phyloP scores from a whole-genome alignment of 2,888 invertebrate species.

The Leuctra nigra region DNA sequence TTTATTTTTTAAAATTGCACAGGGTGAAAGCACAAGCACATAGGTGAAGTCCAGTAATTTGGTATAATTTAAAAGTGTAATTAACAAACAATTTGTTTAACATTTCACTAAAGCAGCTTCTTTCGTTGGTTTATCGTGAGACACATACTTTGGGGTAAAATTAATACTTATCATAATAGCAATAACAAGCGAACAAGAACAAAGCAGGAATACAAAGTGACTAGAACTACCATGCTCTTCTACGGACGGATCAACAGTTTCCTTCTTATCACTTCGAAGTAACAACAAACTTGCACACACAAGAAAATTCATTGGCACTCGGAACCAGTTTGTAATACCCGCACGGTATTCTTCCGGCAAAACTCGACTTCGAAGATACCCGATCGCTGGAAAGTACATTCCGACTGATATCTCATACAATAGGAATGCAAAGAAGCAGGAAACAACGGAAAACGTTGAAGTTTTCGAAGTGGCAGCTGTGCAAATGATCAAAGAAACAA shows the following conservation, averaged over 20 bases:
- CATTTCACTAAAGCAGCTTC: too few relatives aligned
- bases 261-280: constrained; percentile 1
- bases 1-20: too few relatives aligned
- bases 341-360: constrained; percentile 49
- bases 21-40: too few relatives aligned
- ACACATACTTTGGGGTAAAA: not conserved
- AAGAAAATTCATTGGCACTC: constrained; percentile 51
- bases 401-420: constrained; percentile 48
- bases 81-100: too few relatives aligned
- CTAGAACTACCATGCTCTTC: not conserved
- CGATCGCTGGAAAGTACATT: constrained; percentile 50
- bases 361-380: constrained; percentile 42
- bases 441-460: constrained; percentile 21
- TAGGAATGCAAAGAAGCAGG: constrained; percentile 45
- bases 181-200: not conserved
- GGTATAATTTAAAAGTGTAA: too few relatives aligned
- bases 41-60: too few relatives aligned
- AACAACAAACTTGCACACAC: constrained; percentile 39
- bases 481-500: constrained; percentile 30
- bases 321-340: constrained; percentile 51
- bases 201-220: not conserved
- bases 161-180: not conserved
- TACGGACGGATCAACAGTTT: not conserved
- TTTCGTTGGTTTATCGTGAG: too few relatives aligned
- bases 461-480: constrained; percentile 29